These are phyloP conservation scores for Callyntrura sp. DNA, from an alignment of 2,888 invertebrate genomes.

Conservation along the genomic window DNA sequence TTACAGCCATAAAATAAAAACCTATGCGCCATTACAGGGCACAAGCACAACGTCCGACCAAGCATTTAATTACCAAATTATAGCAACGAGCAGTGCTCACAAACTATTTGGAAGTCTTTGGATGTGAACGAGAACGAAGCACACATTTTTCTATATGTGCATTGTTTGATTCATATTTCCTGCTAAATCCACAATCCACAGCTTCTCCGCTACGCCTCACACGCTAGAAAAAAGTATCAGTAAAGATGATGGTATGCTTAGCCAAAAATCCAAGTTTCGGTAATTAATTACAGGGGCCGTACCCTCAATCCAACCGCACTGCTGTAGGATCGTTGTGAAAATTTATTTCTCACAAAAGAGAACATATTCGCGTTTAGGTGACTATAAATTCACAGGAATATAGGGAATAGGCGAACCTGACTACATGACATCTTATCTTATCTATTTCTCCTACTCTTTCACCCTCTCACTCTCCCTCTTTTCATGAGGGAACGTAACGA, in stretches of 20 bases:
- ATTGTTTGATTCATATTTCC: background rate
- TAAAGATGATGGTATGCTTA: constrained; percentile 37
- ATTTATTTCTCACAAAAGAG: constrained; percentile 53
- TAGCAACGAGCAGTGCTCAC: constrained; percentile 43
- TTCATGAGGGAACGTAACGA: constrained; percentile 15
- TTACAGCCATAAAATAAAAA: constrained; percentile 24
- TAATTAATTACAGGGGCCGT: constrained; percentile 78
- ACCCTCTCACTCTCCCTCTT: background rate
- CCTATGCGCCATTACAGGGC: constrained; percentile 63
- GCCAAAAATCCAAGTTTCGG: constrained; percentile 72
- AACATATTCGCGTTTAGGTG: background rate
- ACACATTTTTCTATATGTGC: background rate
- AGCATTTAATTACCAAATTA: constrained; percentile 70
- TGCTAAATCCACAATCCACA: constrained; percentile 2
- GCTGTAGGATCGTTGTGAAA: constrained; percentile 50
- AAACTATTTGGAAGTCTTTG: too few relatives aligned
- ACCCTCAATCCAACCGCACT: constrained; percentile 65
- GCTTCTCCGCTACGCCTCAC: constrained; percentile 17
- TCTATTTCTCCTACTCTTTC: constrained; percentile 48
- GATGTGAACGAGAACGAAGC: too few relatives aligned
- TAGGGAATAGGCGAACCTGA: background rate
- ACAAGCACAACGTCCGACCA: constrained; percentile 69
- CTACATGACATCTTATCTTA: constrained; percentile 35
- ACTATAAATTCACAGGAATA: background rate
- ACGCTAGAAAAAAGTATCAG: constrained; percentile 32